These are phyloP conservation scores for Cryptocephalus primarius DNA, from an alignment of 2,888 invertebrate genomes.

Conservation along the genomic window DNA sequence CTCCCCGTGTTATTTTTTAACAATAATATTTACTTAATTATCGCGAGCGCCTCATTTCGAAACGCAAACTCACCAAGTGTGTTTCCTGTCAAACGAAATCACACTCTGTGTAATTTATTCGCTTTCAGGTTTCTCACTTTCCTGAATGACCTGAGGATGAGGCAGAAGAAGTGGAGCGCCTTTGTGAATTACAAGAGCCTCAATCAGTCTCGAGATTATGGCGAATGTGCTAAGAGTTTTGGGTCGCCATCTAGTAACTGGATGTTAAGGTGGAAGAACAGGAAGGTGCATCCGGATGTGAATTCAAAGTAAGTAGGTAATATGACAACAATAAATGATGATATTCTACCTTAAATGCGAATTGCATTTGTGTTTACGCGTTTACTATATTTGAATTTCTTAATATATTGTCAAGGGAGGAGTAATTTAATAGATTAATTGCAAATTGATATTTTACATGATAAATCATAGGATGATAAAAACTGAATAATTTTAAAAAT, in stretches of 20 bases:
- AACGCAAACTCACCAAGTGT: conserved; percentile 3
- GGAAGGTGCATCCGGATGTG: conserved; percentile 10
- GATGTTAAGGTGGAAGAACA: conserved; percentile 11
- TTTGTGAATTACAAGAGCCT: conserved; percentile 1
- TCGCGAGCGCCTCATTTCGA: too few relatives aligned
- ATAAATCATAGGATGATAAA: too few relatives aligned
- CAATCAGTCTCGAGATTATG: too few relatives aligned
- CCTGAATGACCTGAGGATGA: conserved; percentile 13
- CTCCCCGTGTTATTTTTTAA: too few relatives aligned
- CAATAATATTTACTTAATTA: too few relatives aligned
- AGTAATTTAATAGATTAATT: too few relatives aligned
- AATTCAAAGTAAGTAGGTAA: conserved; percentile 13
- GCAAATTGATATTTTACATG: too few relatives aligned
- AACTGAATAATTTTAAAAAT: too few relatives aligned
- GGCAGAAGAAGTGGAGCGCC: conserved; percentile 5
- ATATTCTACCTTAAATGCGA: too few relatives aligned
- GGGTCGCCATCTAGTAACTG: neutral
- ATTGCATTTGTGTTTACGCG: too few relatives aligned
- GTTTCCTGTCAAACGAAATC: conserved; percentile 2
- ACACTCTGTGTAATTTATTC: conserved; percentile 2
- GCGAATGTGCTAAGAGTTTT: neutral
- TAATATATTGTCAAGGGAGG: too few relatives aligned
- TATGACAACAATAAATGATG: neutral
- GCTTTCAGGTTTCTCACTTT: conserved; percentile 12
- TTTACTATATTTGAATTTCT: too few relatives aligned